phyloP scores from a whole-genome alignment of 2,888 invertebrate species.

The Quadroppia sp. region DNA sequence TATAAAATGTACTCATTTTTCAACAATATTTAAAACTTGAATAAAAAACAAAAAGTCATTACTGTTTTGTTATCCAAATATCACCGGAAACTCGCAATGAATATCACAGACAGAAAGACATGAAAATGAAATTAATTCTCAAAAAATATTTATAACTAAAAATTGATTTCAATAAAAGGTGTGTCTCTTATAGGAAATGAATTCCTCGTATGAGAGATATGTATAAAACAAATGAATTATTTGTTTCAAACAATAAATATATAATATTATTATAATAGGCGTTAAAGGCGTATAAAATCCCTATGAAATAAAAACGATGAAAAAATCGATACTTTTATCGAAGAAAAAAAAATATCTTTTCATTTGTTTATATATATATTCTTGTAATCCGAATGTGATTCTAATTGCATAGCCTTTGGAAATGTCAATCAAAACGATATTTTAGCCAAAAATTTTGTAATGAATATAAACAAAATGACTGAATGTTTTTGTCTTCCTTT shows the following conservation, averaged over 20 bases:
- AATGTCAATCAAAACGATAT: background rate
- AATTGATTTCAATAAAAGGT: slow-evolving; percentile 10
- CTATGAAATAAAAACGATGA: background rate
- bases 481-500: background rate
- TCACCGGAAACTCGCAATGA: background rate
- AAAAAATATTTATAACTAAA: background rate
- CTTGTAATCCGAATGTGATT: background rate
- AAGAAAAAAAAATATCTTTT: background rate
- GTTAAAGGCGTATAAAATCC: no score
- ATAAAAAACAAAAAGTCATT: no score
- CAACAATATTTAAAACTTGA: no score
- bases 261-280: no score
- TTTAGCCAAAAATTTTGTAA: background rate
- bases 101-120: background rate
- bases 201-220: background rate
- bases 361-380: background rate
- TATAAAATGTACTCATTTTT: no score
- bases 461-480: background rate
- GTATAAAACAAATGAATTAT: background rate
- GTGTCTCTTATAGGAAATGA: background rate
- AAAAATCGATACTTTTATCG: slow-evolving; percentile 5
- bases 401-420: background rate
- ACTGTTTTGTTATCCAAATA: background rate
- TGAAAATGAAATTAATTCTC: no score
- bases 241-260: no score